Base-by-base conservation (phyloP, 64 coral and sea anemone species). In the Dendronephthya gigantea region DNA sequence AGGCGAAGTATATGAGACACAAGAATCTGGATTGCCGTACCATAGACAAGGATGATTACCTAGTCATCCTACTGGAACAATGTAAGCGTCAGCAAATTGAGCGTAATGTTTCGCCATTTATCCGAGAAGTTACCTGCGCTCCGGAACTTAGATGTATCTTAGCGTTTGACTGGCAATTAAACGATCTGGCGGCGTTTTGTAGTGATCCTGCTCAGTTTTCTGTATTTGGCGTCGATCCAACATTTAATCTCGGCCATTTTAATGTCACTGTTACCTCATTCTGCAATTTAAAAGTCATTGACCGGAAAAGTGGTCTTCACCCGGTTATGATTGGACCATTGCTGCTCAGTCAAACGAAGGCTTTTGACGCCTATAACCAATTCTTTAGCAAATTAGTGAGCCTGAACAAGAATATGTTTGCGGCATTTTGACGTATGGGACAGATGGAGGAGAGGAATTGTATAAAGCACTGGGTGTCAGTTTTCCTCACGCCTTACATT, bases 131-230 rank as follows among this genome's bases (percentile, higher is more conserved):
- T 0, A 81, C 68, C 32, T 23, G 82, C 72, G 88, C 88, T 39
- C 88, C 88, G 38, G 88, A 90, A 84, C 69, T 84, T 25, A 35
- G 39, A 30, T 90, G 88, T 83, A 37, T 90, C 58, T 58, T 90
- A 19, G 83, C 39, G 31, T 75, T 75, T 76, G 68, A 90, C n/a
- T 50, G 88, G 55, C 83, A 90, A 81, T 13, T 90, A 37, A 23
- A 90, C 23, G 88, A 90, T 35, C 41, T 90, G n/a, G n/a, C n/a
- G n/a, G n/a, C n/a, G n/a, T n/a, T n/a, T n/a, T n/a, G n/a, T n/a
- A n/a, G n/a, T n/a, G n/a, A n/a, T n/a, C n/a, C n/a, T n/a, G n/a
- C n/a, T n/a, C n/a, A n/a, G n/a, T n/a, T n/a, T n/a, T n/a, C n/a
- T n/a, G n/a, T n/a, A n/a, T n/a, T n/a, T n/a, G n/a, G n/a, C n/a